These are phyloP conservation scores for Merodon equestris DNA, from an alignment of 2,888 invertebrate genomes.

Conservation along the genomic window DNA sequence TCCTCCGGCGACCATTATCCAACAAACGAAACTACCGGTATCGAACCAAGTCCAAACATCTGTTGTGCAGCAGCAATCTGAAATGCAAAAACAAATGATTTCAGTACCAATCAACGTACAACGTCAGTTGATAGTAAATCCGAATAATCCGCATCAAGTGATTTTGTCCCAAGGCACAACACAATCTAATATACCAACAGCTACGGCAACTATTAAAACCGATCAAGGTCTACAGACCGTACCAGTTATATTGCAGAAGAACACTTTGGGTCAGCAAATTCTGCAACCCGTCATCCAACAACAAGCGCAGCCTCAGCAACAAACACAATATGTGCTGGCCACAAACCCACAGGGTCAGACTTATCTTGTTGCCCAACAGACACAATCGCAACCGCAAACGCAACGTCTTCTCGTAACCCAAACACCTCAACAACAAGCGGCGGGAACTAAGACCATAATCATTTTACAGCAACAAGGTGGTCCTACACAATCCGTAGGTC, in stretches of 20 bases:
- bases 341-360: constrained; percentile 81
- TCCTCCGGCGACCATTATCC: constrained; percentile 70
- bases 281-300: constrained; percentile 76
- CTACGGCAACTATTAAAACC: constrained; percentile 78
- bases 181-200: constrained; percentile 72
- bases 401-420: constrained; percentile 84
- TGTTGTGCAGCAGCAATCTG: constrained; percentile 67
- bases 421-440: constrained; percentile 84
- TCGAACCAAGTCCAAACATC: constrained; percentile 39
- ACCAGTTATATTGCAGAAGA: constrained; percentile 76
- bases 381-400: constrained; percentile 81
- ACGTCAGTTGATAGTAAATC: constrained; percentile 76
- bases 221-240: constrained; percentile 78
- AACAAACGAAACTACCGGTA: constrained; percentile 57
- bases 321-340: constrained; percentile 78
- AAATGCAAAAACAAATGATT: constrained; percentile 76
- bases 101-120: constrained; percentile 73
- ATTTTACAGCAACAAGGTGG: constrained; percentile 83
- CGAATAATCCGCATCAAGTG: constrained; percentile 72
- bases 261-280: constrained; percentile 71
- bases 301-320: constrained; percentile 76
- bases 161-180: constrained; percentile 70
- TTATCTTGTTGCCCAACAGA: constrained; percentile 84
- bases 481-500: constrained; percentile 72
- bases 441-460: constrained; percentile 85